Evolutionary conservation across 2,888 invertebrate species (phyloP).

Genomic region (Sicus ferrugineus): DNA sequence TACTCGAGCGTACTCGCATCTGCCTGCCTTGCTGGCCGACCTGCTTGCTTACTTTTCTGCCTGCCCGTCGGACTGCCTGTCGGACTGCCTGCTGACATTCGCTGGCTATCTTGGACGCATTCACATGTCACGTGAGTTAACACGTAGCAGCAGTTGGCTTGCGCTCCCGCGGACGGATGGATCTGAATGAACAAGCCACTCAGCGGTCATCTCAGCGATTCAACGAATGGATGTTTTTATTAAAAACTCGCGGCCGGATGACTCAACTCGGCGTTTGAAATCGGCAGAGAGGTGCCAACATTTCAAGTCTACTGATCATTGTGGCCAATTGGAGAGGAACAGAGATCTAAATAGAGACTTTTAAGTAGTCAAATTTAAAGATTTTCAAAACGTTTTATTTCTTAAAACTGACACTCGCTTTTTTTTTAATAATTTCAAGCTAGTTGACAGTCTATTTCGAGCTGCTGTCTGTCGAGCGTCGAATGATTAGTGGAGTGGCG

Average conservation of each 20-base stretch:
- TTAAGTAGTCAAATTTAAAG: no score
- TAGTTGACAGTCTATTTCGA: no score
- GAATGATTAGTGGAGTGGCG: no score
- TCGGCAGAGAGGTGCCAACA: no score
- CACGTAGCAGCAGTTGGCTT: slow-evolving; percentile 22
- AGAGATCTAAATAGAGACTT: no score
- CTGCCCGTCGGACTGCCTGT: not conserved
- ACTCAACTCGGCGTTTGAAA: slow-evolving; percentile 42
- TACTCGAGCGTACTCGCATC: slow-evolving; percentile 5
- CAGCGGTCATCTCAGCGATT: slow-evolving; percentile 27
- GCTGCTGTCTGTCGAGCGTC: no score
- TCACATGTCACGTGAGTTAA: slow-evolving; percentile 44
- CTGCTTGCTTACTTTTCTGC: not conserved
- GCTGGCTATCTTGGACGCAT: slow-evolving; percentile 36
- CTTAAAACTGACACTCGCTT: no score
- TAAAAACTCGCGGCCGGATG: slow-evolving; percentile 46
- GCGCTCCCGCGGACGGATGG: slow-evolving; percentile 37
- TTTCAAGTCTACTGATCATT: no score
- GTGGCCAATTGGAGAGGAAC: no score
- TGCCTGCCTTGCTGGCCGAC: not conserved
- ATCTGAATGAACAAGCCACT: slow-evolving; percentile 32
- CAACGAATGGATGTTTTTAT: slow-evolving; percentile 48
- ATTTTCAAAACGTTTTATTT: no score
- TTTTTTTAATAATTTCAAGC: no score
- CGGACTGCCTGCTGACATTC: not conserved